Base-by-base conservation (phyloP, 1,140 invertebrate genomes). In the Meloidogyne hapla region DNA sequence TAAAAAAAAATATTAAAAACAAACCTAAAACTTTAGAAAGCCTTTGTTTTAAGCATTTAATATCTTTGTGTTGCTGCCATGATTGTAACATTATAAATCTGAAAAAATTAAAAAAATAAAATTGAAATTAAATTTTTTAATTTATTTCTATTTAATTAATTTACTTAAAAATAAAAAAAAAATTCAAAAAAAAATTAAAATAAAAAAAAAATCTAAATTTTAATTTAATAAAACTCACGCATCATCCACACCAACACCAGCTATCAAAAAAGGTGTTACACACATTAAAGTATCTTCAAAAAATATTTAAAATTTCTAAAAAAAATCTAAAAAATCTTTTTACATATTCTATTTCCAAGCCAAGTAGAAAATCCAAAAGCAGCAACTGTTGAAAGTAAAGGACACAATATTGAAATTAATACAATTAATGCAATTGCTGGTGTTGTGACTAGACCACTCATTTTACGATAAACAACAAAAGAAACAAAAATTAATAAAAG, bases 321-420 rank as follows among this genome's bases (percentile, higher is more conserved):
- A 33, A 33, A 33, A 4, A 4, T 33, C 33, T n/a, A n/a, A n/a
- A n/a, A n/a, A n/a, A n/a, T n/a, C n/a, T n/a, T n/a, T 18, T 84
- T 82, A 69, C 85, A 86, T 21, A 79, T 80, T 28, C 76, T 67
- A 76, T 75, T 78, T 25, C 83, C 85, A 15, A 87, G 28, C 83
- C 84, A 87, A 38, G 84, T 84, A 45, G 79, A 69, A 13, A 85
- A 40, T 13, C 85, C 85, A 61, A 86, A 87, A 23, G 85, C 81
- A 18, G 85, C 82, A 42, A 79, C 63, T 12, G 76, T 77, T 12
- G 80, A 80, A 18, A 87, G 40, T 63, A 86, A 79, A 2, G 85
- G 85, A 62, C 86, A 87, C 1, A 86, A 38, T 25, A 86, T 72
- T 6, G 85, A 72, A 48, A 79, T 74, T 45, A 83, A 66, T 18